phyloP scores from a whole-genome alignment of 2,888 invertebrate species.

The Brenthis daphne region DNA sequence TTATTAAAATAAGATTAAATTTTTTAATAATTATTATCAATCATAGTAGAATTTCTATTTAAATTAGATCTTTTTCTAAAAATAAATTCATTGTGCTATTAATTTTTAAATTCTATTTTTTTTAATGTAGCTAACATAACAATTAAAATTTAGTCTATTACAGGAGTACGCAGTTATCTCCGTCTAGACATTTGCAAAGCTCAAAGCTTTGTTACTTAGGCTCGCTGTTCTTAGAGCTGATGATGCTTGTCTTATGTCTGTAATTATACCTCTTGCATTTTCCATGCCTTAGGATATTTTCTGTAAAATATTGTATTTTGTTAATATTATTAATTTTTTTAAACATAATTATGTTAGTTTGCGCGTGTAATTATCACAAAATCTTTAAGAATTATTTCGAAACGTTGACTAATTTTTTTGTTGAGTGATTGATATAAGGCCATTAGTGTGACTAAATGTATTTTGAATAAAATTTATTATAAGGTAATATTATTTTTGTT shows the following conservation, averaged over 20 bases:
- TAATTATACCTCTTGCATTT: slow-evolving; percentile 10
- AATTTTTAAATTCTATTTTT: background rate
- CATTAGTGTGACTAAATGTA: too few species aligned
- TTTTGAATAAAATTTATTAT: background rate
- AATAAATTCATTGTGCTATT: background rate
- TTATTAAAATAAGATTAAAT: too few species aligned
- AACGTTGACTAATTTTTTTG: background rate
- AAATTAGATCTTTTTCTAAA: too few species aligned
- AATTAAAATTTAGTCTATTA: background rate
- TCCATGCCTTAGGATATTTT: background rate
- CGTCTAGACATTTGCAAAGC: slow-evolving; percentile 7
- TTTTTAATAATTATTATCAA: too few species aligned
- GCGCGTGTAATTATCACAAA: too few species aligned
- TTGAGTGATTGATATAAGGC: too few species aligned
- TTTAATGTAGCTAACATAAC: background rate
- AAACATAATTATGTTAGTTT: too few species aligned
- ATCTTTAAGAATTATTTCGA: background rate
- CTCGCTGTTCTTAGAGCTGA: background rate
- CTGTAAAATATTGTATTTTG: too few species aligned
- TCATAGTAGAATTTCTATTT: too few species aligned
- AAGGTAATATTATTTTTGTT: slow-evolving; percentile 2
- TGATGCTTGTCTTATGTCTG: slow-evolving; percentile 12
- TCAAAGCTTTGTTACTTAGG: slow-evolving; percentile 18
- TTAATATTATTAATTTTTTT: too few species aligned
- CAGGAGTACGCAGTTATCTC: background rate